phyloP scores from a whole-genome alignment of 2,113 vertebrate genomes.

The Rhineura floridana region DNA sequence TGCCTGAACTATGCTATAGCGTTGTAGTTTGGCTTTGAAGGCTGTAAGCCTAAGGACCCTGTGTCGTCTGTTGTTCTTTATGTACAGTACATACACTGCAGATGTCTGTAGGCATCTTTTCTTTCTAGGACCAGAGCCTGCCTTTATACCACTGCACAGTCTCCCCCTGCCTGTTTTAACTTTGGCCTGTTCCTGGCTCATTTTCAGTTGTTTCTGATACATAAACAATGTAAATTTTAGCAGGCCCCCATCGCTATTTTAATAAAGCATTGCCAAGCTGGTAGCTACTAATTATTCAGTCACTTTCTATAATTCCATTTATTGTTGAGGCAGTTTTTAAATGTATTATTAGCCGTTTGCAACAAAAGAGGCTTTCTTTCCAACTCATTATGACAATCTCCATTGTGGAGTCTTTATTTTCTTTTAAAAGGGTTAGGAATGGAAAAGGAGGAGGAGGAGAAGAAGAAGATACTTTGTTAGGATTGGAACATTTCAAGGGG shows the following conservation, averaged over 20 bases:
- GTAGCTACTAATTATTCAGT: slow-evolving; percentile 29
- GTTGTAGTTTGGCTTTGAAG: too few relatives aligned
- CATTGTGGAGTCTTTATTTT: slow-evolving; percentile 8
- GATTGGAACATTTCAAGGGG: not conserved
- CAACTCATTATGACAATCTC: not conserved
- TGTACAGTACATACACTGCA: too few relatives aligned
- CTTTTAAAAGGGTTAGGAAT: not conserved
- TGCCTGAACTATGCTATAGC: too few relatives aligned
- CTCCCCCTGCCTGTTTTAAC: not conserved
- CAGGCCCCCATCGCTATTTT: slow-evolving; percentile 7
- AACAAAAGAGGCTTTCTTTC: slow-evolving; percentile 1
- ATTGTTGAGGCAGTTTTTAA: slow-evolving; percentile 4
- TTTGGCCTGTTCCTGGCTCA: not conserved
- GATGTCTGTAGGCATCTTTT: too few relatives aligned
- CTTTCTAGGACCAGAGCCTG: not conserved
- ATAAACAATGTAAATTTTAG: slow-evolving; percentile 12
- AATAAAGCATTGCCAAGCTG: not conserved
- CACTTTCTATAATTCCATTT: slow-evolving; percentile 23
- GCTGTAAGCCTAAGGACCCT: too few relatives aligned
- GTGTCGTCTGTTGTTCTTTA: too few relatives aligned
- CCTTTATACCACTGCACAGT: not conserved
- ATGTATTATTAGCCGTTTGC: slow-evolving; percentile 4
- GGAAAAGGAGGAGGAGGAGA: not conserved
- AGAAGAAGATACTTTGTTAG: not conserved
- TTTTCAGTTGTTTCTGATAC: not conserved